Evolutionary conservation across 2,797 vertebrate genomes (phyloP).

Genomic region (Rhynchotus rufescens): DNA sequence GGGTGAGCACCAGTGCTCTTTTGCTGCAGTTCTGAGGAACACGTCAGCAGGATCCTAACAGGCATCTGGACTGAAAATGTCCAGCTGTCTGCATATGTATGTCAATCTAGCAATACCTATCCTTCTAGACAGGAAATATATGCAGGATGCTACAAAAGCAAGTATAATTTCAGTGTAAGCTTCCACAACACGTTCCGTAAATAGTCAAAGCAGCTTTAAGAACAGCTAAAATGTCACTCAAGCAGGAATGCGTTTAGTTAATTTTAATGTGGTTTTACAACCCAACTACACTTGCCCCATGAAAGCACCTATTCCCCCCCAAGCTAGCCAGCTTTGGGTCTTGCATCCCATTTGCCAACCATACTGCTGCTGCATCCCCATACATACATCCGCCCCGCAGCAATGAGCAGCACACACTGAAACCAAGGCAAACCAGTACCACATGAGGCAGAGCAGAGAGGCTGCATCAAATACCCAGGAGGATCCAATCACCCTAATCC

Average conservation of each 20-base stretch:
- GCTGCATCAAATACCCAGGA: slow-evolving; percentile 79
- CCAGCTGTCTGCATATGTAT: neutral
- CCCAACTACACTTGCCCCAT: neutral
- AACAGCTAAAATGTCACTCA: neutral
- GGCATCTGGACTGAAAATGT: slow-evolving; percentile 50
- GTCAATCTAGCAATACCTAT: slow-evolving; percentile 46
- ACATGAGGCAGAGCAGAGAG: slow-evolving; percentile 62
- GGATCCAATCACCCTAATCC: slow-evolving; percentile 81
- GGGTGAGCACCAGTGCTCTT: slow-evolving; percentile 21
- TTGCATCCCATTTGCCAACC: neutral
- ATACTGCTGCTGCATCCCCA: neutral
- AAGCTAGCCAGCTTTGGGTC: neutral
- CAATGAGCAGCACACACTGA: slow-evolving; percentile 13
- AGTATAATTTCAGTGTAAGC: neutral
- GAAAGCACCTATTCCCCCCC: slow-evolving; percentile 15
- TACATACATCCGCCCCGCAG: neutral
- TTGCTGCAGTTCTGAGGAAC: slow-evolving; percentile 51
- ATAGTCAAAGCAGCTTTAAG: neutral
- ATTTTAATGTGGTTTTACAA: slow-evolving; percentile 8
- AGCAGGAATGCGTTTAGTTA: slow-evolving; percentile 17
- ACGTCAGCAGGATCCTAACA: slow-evolving; percentile 24
- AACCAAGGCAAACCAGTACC: slow-evolving; percentile 29
- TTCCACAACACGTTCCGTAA: neutral
- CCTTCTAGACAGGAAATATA: slow-evolving; percentile 41
- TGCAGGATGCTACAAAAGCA: slow-evolving; percentile 35